A percentile compares a stretch with the other conserved stretches of the same genome.
Evolutionary conservation across 2,888 invertebrate species (phyloP).

Genomic region (Nomada hirtipes): DNA sequence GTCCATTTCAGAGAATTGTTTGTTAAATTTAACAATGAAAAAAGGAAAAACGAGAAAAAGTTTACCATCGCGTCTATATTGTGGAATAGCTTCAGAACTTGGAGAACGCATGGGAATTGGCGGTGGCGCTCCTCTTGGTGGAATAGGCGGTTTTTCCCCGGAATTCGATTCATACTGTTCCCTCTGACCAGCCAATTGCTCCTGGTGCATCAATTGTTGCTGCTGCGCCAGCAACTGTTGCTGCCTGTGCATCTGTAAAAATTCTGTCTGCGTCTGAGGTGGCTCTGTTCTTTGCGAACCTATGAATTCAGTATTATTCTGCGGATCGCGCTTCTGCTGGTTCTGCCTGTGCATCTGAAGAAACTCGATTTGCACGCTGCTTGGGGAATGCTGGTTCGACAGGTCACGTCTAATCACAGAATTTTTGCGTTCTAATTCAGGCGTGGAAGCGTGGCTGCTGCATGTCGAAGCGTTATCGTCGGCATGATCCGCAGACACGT

Average conservation of each 20-base stretch:
- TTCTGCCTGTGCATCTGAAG: slow-evolving; percentile 79
- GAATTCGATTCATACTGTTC: slow-evolving; percentile 75
- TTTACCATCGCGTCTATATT: slow-evolving; percentile 79
- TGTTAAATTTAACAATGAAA: background rate
- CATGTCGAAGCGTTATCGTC: slow-evolving; percentile 82
- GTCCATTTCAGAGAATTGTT: background rate
- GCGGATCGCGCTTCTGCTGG: slow-evolving; percentile 85
- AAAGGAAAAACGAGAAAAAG: background rate
- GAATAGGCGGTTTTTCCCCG: slow-evolving; percentile 86
- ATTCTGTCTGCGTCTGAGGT: slow-evolving; percentile 85
- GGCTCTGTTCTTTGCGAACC: slow-evolving; percentile 69
- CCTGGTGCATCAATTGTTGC: slow-evolving; percentile 78
- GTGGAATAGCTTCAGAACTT: slow-evolving; percentile 81
- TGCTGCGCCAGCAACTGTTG: slow-evolving; percentile 81
- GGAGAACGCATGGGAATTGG: slow-evolving; percentile 85
- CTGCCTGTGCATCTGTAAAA: slow-evolving; percentile 85
- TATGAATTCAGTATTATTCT: slow-evolving; percentile 81
- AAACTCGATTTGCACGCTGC: slow-evolving; percentile 80
- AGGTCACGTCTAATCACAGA: slow-evolving; percentile 82
- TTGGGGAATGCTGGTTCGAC: slow-evolving; percentile 73
- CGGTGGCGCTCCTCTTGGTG: slow-evolving; percentile 87
- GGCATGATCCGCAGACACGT: slow-evolving; percentile 72
- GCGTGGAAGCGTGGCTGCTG: slow-evolving; percentile 84
- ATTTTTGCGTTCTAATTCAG: slow-evolving; percentile 84
- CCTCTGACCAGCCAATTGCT: slow-evolving; percentile 71